These are phyloP conservation scores for Harpalus rufipes DNA, from an alignment of 2,888 invertebrate species.

Conservation along the genomic window DNA sequence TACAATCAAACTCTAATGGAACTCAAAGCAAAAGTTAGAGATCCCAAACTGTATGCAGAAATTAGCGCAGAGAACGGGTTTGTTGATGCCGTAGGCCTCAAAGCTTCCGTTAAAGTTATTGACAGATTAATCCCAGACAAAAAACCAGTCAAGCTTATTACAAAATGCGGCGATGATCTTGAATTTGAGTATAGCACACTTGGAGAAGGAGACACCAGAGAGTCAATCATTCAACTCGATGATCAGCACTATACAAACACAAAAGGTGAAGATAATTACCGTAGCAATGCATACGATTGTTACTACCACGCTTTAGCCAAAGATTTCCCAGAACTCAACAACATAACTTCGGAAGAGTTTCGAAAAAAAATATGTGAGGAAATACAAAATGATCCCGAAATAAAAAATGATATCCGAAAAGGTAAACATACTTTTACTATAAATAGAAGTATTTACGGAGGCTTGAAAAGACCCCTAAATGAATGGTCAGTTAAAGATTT, in stretches of 20 bases:
- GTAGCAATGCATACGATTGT: constrained; percentile 46
- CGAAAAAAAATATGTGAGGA: constrained; percentile 38
- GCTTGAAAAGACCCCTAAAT: not conserved
- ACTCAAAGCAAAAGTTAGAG: constrained; percentile 61
- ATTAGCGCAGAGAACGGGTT: constrained; percentile 64
- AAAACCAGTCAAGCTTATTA: constrained; percentile 8
- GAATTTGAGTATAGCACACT: constrained; percentile 3
- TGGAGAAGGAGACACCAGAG: constrained; percentile 21
- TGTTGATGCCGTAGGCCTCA: constrained; percentile 64
- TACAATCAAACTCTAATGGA: constrained; percentile 66
- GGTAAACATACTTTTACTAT: constrained; percentile 53
- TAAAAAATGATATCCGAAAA: constrained; percentile 34
- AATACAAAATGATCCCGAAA: constrained; percentile 51
- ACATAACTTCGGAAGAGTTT: constrained; percentile 47
- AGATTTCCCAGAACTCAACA: constrained; percentile 38
- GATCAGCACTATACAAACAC: constrained; percentile 48
- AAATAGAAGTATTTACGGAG: constrained; percentile 14
- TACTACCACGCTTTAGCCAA: constrained; percentile 53
- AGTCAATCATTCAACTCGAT: constrained; percentile 43
- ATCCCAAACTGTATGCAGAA: constrained; percentile 66
- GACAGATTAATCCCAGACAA: not conserved
- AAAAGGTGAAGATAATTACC: not conserved
- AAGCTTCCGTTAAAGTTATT: constrained; percentile 43
- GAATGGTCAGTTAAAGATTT: not conserved
- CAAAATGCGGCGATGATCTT: not conserved